phyloP scores from a whole-genome alignment of 2,797 vertebrate genomes.

The Parotocinclus haroldoi region DNA sequence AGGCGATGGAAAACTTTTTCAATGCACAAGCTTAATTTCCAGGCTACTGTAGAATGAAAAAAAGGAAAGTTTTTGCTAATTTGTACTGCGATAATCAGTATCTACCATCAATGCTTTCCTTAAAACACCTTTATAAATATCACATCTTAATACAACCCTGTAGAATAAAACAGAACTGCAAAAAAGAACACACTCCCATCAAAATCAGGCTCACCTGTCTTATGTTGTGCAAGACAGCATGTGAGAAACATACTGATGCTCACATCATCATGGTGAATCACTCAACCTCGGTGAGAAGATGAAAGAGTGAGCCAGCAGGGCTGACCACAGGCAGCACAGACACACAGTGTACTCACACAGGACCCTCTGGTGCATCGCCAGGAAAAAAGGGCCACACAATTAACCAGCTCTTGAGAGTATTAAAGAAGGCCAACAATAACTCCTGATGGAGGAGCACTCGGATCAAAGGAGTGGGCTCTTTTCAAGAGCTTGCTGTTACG shows the following conservation, averaged over 20 bases:
- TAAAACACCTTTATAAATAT: too few species aligned
- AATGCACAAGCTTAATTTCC: too few species aligned
- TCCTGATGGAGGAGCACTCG: conserved; percentile 36
- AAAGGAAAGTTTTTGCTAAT: too few species aligned
- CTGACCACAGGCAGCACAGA: conserved; percentile 12
- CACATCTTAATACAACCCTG: too few species aligned
- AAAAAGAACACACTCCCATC: neutral
- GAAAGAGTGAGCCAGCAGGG: conserved; percentile 22
- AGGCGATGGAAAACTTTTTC: too few species aligned
- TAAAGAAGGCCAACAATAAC: conserved; percentile 45
- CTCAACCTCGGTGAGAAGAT: conserved; percentile 24
- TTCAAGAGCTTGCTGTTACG: conserved; percentile 38
- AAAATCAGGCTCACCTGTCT: conserved; percentile 8
- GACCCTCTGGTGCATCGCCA: conserved; percentile 22
- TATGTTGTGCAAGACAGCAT: neutral
- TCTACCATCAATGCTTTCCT: too few species aligned
- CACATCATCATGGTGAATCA: conserved; percentile 31
- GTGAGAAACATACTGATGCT: neutral
- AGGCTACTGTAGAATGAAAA: too few species aligned
- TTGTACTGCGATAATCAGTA: too few species aligned
- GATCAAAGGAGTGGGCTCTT: conserved; percentile 44
- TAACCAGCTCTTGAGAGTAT: conserved; percentile 41
- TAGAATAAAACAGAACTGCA: neutral
- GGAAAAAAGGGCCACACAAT: conserved; percentile 42
- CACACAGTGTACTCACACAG: conserved; percentile 21